phyloP scores from a whole-genome alignment of 2,113 vertebrate species.

The Colossoma macropomum region DNA sequence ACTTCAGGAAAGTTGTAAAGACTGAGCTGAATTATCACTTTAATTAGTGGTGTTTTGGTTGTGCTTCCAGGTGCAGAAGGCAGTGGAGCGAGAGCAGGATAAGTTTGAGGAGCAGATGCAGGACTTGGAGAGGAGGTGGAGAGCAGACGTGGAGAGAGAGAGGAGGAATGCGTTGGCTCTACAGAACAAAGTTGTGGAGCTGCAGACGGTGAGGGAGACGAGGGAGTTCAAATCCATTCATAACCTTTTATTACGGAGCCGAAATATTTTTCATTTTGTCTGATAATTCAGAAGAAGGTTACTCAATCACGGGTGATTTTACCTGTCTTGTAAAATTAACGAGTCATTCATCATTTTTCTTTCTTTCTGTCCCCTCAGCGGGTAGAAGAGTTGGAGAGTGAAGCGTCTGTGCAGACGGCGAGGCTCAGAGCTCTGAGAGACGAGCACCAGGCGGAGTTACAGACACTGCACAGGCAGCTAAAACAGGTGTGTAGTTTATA shows the following conservation, averaged over 20 bases:
- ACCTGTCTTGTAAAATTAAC: too few relatives aligned
- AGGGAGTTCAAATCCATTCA: not conserved
- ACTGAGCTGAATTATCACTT: too few relatives aligned
- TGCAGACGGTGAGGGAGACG: constrained; percentile 73
- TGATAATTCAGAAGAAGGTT: too few relatives aligned
- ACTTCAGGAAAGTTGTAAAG: too few relatives aligned
- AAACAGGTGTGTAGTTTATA: constrained; percentile 65
- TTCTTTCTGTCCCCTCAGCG: constrained; percentile 59
- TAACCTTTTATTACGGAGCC: too few relatives aligned
- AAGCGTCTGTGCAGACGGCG: constrained; percentile 60
- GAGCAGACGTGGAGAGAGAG: constrained; percentile 63
- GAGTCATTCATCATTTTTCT: not conserved
- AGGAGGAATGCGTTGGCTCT: constrained; percentile 53
- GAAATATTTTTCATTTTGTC: too few relatives aligned
- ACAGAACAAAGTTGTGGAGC: constrained; percentile 68
- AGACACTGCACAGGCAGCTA: constrained; percentile 62
- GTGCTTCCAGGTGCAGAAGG: constrained; percentile 60
- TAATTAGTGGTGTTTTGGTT: not conserved
- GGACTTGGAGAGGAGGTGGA: constrained; percentile 37
- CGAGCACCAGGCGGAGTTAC: constrained; percentile 67
- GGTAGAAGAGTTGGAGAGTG: constrained; percentile 69
- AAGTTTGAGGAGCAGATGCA: constrained; percentile 65
- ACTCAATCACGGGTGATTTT: too few relatives aligned
- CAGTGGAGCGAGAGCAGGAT: constrained; percentile 60
- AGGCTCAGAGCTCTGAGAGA: constrained; percentile 65